These are phyloP conservation scores for Panopea generosa DNA, from an alignment of 2,888 invertebrate species.

Conservation along the genomic window DNA sequence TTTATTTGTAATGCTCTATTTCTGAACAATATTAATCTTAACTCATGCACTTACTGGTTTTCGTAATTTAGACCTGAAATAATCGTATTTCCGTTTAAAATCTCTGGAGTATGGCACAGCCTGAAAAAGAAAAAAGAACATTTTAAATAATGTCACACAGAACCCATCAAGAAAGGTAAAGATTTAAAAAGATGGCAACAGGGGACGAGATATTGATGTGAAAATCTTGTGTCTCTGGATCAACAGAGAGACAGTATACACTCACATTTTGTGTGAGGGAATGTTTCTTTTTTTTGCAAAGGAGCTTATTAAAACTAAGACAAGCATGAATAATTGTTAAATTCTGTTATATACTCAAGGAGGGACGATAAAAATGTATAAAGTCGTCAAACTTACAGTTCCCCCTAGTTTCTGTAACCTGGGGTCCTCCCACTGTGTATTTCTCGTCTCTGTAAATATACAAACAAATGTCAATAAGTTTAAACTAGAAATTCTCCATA, in stretches of 20 bases:
- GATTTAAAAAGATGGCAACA: background rate
- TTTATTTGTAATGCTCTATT: too few species aligned
- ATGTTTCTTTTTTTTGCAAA: too few species aligned
- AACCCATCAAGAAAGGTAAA: constrained; percentile 2
- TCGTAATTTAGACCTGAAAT: constrained; percentile 97
- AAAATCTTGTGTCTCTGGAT: background rate
- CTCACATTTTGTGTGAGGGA: too few species aligned
- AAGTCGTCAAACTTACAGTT: constrained; percentile 91
- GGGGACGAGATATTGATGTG: background rate
- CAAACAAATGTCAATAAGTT: too few species aligned
- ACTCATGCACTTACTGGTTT: constrained; percentile 92
- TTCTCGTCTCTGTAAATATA: constrained; percentile 92
- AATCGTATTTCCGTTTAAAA: constrained; percentile 99
- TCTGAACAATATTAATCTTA: too few species aligned
- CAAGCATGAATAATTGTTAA: too few species aligned
- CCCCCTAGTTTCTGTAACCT: constrained; percentile 97
- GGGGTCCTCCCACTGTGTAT: constrained; percentile 99
- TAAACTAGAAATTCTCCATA: too few species aligned
- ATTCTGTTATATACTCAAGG: too few species aligned
- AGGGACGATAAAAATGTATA: too few species aligned
- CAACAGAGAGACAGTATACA: too few species aligned
- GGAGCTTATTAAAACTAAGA: too few species aligned
- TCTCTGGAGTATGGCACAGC: constrained; percentile 99
- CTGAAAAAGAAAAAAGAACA: constrained; percentile 84
- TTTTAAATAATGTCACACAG: too few species aligned